A percentile compares a stretch with the other conserved stretches of the same genome.
Evolutionary conservation across 2,888 invertebrate genomes (phyloP).

Genomic region (Drosophila paramelanica): DNA sequence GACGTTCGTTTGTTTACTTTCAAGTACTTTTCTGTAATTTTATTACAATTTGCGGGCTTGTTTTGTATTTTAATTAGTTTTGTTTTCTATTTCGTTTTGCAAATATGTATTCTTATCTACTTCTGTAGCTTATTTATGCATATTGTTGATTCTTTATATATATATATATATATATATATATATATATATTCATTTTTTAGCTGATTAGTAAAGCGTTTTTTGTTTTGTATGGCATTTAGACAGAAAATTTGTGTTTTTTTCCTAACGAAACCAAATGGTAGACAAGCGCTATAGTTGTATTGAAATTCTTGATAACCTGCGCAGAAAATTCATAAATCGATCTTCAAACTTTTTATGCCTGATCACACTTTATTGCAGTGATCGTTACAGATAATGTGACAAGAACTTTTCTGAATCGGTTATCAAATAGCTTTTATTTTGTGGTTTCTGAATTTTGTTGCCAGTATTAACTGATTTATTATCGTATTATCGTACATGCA

Average conservation of each 20-base stretch:
- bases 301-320: constrained; percentile 3
- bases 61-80: constrained; percentile 51
- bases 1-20: constrained; percentile 63
- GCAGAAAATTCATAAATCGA: constrained; percentile 6
- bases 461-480: background rate
- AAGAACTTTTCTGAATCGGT: constrained; percentile 10
- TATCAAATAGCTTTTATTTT: constrained; percentile 6
- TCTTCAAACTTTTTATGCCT: constrained; percentile 1
- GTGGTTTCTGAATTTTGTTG: background rate
- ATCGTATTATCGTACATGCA: background rate
- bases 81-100: constrained; percentile 33
- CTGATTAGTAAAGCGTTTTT: constrained; percentile 40
- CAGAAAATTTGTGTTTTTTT: constrained; percentile 30
- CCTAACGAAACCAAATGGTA: constrained; percentile 11
- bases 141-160: constrained; percentile 24
- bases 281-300: constrained; percentile 7
- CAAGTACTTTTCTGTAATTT: constrained; percentile 66
- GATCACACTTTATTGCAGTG: background rate
- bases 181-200: constrained; percentile 28
- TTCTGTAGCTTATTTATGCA: constrained; percentile 49
- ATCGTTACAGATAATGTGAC: background rate
- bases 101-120: constrained; percentile 42
- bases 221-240: constrained; percentile 37
- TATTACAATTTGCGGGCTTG: constrained; percentile 65
- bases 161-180: constrained; percentile 18